Evolutionary conservation across 1,140 invertebrate genomes (phyloP), one percentile per base, ranked within the genome.

Genomic region (Oreohelix idahoensis): DNA sequence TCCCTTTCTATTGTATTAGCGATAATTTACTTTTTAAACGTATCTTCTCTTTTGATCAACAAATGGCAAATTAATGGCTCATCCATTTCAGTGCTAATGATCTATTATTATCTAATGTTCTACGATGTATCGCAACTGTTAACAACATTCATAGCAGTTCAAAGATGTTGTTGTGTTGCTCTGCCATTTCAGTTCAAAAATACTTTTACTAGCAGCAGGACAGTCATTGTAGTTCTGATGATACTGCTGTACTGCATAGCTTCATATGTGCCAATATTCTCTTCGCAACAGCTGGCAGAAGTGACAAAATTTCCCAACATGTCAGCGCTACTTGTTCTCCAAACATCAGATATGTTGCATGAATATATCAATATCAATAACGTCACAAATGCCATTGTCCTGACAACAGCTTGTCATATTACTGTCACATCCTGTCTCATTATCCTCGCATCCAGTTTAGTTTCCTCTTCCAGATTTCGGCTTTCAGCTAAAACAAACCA

Each of bases 391-490:
- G 5, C 53, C 23, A 58, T 58, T 58, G 4, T 58, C 5, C 53
- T 58, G 53, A 58, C 53, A 58, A 58, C 53, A 58, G 53, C 20
- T n/a, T 58, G 53, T 58, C 53, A 58, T 23, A 58, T 58, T n/a
- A 58, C 53, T 58, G 53, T 58, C 23, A 23, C 20, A 23, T 5
- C 23, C 2, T 58, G 53, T n/a, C 23, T 58, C 17, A 11, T 58
- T 58, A 58, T 23, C 20, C 53, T 58, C 2, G 53, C 53, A n/a
- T 58, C 53, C 4, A 20, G 26, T n/a, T n/a, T 58, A n/a, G 20
- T 58, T 23, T 58, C 15, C 20, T 58, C 53, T 23, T 58, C 53
- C 4, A 20, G 53, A 58, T 58, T 58, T 58, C 10, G 53, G 4
- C 10, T 58, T 58, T 58, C 23, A 58, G 26, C 53, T 23, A 23